Conservation (phyloP, 2,797 vertebrate genomes). For the Euthynnus affinis region DNA sequence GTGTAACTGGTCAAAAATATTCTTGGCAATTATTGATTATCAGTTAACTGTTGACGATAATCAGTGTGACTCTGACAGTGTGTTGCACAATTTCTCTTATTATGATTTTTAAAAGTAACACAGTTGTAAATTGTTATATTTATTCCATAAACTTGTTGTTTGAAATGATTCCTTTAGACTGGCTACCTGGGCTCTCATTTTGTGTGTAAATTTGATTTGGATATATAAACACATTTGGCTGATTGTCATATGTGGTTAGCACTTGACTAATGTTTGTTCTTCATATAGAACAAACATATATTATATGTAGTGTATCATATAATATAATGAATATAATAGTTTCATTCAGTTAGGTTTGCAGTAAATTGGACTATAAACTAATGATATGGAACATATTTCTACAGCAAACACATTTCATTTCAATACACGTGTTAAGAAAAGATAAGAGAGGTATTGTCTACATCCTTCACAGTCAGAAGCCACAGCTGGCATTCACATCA, state of each 20-base stretch:
- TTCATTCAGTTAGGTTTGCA: not conserved
- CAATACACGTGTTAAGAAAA: conserved; percentile 2
- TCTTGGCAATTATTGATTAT: no score
- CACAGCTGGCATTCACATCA: conserved; percentile 15
- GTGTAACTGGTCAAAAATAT: no score
- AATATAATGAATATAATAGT: no score
- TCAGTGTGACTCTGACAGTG: not conserved
- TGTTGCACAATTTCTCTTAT: not conserved
- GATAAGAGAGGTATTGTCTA: conserved; percentile 2
- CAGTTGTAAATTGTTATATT: not conserved
- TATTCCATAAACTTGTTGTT: not conserved
- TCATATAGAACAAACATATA: not conserved
- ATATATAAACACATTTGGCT: not conserved
- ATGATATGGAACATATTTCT: conserved; percentile 1
- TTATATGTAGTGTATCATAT: no score
- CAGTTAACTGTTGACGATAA: no score
- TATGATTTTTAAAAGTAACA: not conserved
- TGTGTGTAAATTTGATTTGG: no score
- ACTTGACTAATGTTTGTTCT: not conserved
- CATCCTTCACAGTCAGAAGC: conserved; percentile 4
- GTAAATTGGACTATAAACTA: conserved; percentile 4
- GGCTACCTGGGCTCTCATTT: no score
- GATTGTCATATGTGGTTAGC: not conserved
- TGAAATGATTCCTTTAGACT: no score
- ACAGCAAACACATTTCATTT: conserved; percentile 5